Conservation (phyloP, 2,888 invertebrate species). For the Euzophera pinguis region DNA sequence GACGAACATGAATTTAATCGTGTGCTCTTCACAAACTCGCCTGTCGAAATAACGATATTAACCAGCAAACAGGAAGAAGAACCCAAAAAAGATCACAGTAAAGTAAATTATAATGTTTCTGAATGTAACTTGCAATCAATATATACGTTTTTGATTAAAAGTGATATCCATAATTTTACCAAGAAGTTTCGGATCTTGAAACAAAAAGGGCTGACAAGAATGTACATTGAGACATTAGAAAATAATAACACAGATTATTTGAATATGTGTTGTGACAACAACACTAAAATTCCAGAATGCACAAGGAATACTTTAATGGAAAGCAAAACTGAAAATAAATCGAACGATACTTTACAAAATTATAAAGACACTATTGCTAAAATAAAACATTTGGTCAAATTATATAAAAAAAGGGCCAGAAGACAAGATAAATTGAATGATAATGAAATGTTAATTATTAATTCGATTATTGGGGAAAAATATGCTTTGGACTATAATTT, state of each 20-base stretch:
- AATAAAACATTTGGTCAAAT: constrained; percentile 40
- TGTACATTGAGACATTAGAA: constrained; percentile 51
- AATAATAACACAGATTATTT: constrained; percentile 37
- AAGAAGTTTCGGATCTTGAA: constrained; percentile 48
- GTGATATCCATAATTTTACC: constrained; percentile 40
- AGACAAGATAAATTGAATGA: background rate
- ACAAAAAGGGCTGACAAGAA: constrained; percentile 46
- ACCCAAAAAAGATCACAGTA: constrained; percentile 23
- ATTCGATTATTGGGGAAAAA: background rate
- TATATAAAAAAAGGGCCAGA: constrained; percentile 32
- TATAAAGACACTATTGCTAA: constrained; percentile 40
- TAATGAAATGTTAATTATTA: constrained; percentile 25
- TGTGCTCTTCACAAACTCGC: constrained; percentile 31
- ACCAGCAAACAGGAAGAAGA: constrained; percentile 36
- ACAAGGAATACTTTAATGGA: constrained; percentile 16
- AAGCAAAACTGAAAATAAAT: constrained; percentile 2
- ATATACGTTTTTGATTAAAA: constrained; percentile 44
- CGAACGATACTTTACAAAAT: constrained; percentile 10
- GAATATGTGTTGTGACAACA: constrained; percentile 40
- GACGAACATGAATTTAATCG: constrained; percentile 34
- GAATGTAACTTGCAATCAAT: constrained; percentile 53
- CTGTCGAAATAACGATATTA: constrained; percentile 56
- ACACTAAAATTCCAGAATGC: constrained; percentile 24
- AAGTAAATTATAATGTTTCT: constrained; percentile 20
- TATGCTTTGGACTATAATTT: background rate